Base-by-base conservation (phyloP, 2,888 invertebrate species). In the Nomada ferruginata region DNA sequence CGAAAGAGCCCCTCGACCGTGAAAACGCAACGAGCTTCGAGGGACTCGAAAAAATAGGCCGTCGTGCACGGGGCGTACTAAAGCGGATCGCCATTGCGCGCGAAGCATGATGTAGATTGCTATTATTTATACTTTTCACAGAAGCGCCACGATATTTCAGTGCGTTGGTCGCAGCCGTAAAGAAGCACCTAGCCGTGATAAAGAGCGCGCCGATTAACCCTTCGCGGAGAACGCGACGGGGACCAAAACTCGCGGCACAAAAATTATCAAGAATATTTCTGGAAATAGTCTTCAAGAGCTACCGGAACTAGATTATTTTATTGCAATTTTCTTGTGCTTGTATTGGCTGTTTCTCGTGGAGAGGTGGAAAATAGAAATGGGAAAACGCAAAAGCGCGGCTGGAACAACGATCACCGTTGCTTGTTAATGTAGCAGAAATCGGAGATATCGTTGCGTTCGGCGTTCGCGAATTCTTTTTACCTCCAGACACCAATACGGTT, bases 391-490 rank as follows among this genome's bases (percentile, higher is more conserved):
- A 23, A n/a, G 55, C 10, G 55, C 2, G 10, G 20, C 23, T 55
- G 68, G 44, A 42, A 66, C 60, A 77, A 60, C 65, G 55, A 73
- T 74, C 50, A 15, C 47, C 61, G 74, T 66, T 65, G 20, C 52
- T 59, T 15, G 52, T 29, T 60, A 77, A 74, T 61, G 77, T 78
- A 78, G 77, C 77, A 74, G 61, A 78, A 61, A 74, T 74, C 44
- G 29, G 47, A 61, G 74, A 59, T 78, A 50, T 50, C 20, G 29
- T 20, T 10, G 70, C 29, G 47, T 4, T 0, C 3, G 23, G 15
- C n/a, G 23, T 20, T 60, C 59, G 29, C 36, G 36, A 47, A 60
- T 66, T 59, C 74, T 52, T 66, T 44, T 23, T 29, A 29, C 2
- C 9, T 47, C 23, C 65, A 18, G 57, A 65, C 29, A 29, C 66